phyloP scores from a whole-genome alignment of 2,888 invertebrate species.

The Chrysina gloriosa region DNA sequence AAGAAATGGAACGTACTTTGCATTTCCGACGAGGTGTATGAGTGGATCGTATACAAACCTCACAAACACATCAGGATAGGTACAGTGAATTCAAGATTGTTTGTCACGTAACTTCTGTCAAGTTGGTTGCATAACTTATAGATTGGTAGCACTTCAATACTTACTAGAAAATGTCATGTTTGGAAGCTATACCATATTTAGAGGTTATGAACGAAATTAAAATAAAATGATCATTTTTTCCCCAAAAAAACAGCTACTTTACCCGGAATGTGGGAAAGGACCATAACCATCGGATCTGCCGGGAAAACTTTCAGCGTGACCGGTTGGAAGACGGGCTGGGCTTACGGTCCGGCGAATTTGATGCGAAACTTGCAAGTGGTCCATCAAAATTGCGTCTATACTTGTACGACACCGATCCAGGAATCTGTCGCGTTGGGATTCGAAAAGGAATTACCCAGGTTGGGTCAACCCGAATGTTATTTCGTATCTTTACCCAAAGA shows the following conservation, averaged over 20 bases:
- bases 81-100: too few relatives aligned
- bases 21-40: constrained; percentile 97
- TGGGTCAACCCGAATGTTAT: constrained; percentile 83
- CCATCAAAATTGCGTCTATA: constrained; percentile 95
- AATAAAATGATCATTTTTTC: too few relatives aligned
- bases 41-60: constrained; percentile 93
- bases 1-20: constrained; percentile 93
- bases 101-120: too few relatives aligned
- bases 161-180: constrained; percentile 22
- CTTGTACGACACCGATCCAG: constrained; percentile 89
- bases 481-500: constrained; percentile 81
- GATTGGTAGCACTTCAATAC: not conserved
- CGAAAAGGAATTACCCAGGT: constrained; percentile 81
- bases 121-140: too few relatives aligned
- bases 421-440: constrained; percentile 93
- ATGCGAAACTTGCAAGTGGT: constrained; percentile 86
- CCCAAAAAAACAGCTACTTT: constrained; percentile 87
- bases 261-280: constrained; percentile 98
- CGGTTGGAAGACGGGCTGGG: constrained; percentile 98
- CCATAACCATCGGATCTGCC: constrained; percentile 96
- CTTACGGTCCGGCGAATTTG: constrained; percentile 86
- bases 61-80: constrained; percentile 91
- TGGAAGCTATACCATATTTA: too few relatives aligned
- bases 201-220: too few relatives aligned
- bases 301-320: constrained; percentile 99